Conservation (phyloP, 2,113 vertebrate species). For the Malurus melanocephalus region DNA sequence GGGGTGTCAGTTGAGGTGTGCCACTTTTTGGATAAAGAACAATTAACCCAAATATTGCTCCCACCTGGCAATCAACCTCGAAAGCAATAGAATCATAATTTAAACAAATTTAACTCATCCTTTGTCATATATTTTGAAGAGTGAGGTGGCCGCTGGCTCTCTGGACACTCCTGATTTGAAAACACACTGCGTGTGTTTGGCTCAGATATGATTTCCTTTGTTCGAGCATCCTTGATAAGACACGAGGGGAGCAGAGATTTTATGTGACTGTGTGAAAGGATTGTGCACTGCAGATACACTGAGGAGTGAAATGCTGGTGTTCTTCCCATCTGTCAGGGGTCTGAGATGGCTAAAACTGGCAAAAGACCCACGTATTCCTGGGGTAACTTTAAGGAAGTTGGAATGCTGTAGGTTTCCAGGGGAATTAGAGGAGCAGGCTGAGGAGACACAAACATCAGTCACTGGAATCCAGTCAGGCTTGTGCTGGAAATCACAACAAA, state of each 20-base stretch:
- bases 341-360: not conserved
- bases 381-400: not conserved
- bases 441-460: not conserved
- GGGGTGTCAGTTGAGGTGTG: not conserved
- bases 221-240: not conserved
- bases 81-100: not conserved
- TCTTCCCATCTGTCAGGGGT: not conserved
- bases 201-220: not conserved
- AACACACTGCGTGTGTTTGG: not conserved
- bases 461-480: not conserved
- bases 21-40: not conserved
- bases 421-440: not conserved
- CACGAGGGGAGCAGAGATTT: not conserved
- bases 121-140: not conserved
- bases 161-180: not conserved
- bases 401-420: not conserved
- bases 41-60: not conserved
- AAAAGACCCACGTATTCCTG: not conserved
- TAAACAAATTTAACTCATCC: not conserved
- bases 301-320: not conserved
- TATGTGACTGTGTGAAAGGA: fast-evolving
- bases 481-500: not conserved
- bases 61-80: not conserved
- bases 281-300: not conserved
- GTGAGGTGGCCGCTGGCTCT: not conserved